Conservation (phyloP, 2,888 invertebrate species). For the Asteroscopus sphinx region DNA sequence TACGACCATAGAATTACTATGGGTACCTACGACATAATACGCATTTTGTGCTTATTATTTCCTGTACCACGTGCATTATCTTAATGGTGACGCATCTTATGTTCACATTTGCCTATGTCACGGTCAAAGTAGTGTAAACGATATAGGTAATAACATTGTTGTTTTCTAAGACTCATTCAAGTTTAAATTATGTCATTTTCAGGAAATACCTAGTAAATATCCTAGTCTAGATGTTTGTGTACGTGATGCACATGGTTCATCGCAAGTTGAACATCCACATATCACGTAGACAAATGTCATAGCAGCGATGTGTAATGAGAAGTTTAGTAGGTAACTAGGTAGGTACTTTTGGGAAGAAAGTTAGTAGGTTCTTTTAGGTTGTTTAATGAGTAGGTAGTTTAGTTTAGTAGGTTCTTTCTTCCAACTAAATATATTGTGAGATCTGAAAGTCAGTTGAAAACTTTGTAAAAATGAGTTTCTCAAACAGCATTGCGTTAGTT, state of each 20-base stretch:
- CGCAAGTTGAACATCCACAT: slow-evolving; percentile 24
- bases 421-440: no score
- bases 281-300: slow-evolving; percentile 22
- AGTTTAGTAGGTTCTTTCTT: no score
- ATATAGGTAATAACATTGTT: slow-evolving; percentile 35
- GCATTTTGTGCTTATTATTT: slow-evolving; percentile 35
- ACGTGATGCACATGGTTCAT: slow-evolving; percentile 19
- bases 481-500: no score
- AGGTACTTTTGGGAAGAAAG: no score
- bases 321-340: no score
- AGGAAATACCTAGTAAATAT: slow-evolving; percentile 8
- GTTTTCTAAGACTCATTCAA: slow-evolving; percentile 16
- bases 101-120: slow-evolving; percentile 46
- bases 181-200: slow-evolving; percentile 31
- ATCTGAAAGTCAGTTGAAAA: no score
- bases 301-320: not conserved
- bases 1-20: no score
- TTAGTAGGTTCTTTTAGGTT: no score
- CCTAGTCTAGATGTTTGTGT: slow-evolving; percentile 21
- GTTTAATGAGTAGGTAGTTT: no score
- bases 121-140: slow-evolving; percentile 32
- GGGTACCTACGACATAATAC: slow-evolving; percentile 2
- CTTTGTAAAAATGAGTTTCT: no score
- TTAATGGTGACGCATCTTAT: slow-evolving; percentile 57
- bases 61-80: slow-evolving; percentile 38